A percentile compares a stretch with the other conserved stretches of the same genome.
Conservation (phyloP, 2,888 invertebrate species). For the Sacculina carcini region DNA sequence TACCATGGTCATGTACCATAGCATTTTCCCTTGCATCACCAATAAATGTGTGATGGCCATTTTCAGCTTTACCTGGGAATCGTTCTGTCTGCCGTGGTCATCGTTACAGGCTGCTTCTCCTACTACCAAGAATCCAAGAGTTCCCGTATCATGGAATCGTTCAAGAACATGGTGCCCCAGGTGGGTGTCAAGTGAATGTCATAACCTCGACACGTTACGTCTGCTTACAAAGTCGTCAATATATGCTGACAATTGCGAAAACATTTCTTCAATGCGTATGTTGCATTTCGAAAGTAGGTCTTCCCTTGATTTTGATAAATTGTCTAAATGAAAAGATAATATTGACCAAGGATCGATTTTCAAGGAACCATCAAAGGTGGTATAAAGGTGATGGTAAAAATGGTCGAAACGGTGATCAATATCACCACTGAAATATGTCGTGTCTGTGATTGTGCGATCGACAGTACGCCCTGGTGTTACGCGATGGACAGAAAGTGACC, state of each 20-base stretch:
- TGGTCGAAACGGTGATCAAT: too few species aligned
- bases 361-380: too few species aligned
- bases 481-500: constrained; percentile 79
- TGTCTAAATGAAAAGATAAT: too few species aligned
- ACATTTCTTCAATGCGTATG: too few species aligned
- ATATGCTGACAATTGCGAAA: too few species aligned
- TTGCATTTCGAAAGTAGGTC: too few species aligned
- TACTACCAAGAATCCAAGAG: constrained; percentile 30
- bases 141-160: constrained; percentile 29
- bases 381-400: too few species aligned
- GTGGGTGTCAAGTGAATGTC: too few species aligned
- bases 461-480: constrained; percentile 23
- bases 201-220: too few species aligned
- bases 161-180: constrained; percentile 35
- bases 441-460: background rate
- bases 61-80: constrained; percentile 25
- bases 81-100: constrained; percentile 26
- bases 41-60: background rate
- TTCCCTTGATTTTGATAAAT: too few species aligned
- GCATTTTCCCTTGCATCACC: background rate
- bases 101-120: constrained; percentile 28
- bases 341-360: too few species aligned
- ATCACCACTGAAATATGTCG: background rate
- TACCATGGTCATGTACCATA: background rate
- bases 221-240: too few species aligned